phyloP scores from a whole-genome alignment of 1,140 invertebrate genomes.

The Sarcophaga bullata region DNA sequence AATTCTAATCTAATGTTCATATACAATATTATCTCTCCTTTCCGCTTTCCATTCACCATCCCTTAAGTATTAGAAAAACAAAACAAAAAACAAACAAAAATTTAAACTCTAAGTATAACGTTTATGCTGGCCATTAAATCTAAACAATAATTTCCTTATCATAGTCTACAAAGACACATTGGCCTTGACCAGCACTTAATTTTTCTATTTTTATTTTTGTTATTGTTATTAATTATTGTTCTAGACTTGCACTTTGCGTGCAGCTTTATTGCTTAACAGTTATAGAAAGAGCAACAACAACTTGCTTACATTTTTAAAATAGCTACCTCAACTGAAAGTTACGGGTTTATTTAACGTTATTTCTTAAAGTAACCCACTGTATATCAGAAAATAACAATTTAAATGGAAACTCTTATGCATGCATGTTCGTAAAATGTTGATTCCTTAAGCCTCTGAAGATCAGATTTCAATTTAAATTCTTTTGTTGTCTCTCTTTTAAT shows the following conservation, averaged over 20 bases:
- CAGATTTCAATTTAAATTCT: conserved; percentile 15
- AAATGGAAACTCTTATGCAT: too few species aligned
- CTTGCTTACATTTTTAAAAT: background rate
- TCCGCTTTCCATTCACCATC: background rate
- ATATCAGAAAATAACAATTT: too few species aligned
- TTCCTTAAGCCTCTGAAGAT: background rate
- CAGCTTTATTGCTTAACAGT: background rate
- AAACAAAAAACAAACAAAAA: background rate
- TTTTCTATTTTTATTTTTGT: background rate
- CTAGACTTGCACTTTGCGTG: background rate
- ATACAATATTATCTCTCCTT: background rate
- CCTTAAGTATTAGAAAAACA: background rate
- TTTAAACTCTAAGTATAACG: background rate
- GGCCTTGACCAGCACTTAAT: conserved; percentile 8
- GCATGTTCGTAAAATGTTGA: too few species aligned
- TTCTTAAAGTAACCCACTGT: background rate
- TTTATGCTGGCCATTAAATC: background rate
- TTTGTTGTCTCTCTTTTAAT: background rate
- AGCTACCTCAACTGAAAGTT: background rate
- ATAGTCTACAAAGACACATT: background rate
- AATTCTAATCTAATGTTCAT: too few species aligned
- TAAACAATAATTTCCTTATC: too few species aligned
- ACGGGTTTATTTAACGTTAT: background rate
- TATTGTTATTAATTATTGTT: background rate
- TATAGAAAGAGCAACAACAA: background rate